phyloP scores from a whole-genome alignment of 2,797 vertebrate species.

The Phylloscopus collybita region DNA sequence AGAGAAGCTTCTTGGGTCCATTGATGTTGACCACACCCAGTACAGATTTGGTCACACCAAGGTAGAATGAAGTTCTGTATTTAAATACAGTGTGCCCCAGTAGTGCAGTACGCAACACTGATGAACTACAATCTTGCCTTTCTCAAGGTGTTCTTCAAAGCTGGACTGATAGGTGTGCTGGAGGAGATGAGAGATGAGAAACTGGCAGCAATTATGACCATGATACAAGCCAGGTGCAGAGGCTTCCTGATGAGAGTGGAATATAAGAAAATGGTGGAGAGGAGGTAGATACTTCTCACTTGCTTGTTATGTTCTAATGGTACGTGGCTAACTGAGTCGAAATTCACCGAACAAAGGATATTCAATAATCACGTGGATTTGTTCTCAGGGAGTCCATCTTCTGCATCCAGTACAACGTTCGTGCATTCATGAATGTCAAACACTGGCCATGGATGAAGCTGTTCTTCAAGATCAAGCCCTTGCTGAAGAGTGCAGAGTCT shows the following conservation, averaged over 20 bases:
- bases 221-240: conserved; percentile 82
- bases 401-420: not conserved
- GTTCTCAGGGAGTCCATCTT: conserved; percentile 75
- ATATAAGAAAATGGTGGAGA: conserved; percentile 81
- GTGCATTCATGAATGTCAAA: too few species aligned
- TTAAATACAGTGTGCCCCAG: not conserved
- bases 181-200: conserved; percentile 89
- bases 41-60: conserved; percentile 89
- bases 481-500: too few species aligned
- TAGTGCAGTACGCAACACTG: not conserved
- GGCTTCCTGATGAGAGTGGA: conserved; percentile 83
- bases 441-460: too few species aligned
- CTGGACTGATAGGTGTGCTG: conserved; percentile 84
- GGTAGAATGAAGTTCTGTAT: not conserved
- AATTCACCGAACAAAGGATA: rapidly evolving
- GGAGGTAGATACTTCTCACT: conserved; percentile 73
- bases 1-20: conserved; percentile 87
- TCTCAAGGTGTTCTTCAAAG: conserved; percentile 83
- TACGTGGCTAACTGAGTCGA: not conserved
- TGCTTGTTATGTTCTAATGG: not conserved
- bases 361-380: not conserved
- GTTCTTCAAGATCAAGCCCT: too few species aligned
- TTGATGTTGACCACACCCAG: conserved; percentile 86
- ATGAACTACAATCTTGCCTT: not conserved
- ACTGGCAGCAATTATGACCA: conserved; percentile 81